A percentile compares a stretch with the other conserved stretches of the same genome.
Evolutionary conservation across 2,888 invertebrate genomes (phyloP).

Genomic region (Sipha maydis): DNA sequence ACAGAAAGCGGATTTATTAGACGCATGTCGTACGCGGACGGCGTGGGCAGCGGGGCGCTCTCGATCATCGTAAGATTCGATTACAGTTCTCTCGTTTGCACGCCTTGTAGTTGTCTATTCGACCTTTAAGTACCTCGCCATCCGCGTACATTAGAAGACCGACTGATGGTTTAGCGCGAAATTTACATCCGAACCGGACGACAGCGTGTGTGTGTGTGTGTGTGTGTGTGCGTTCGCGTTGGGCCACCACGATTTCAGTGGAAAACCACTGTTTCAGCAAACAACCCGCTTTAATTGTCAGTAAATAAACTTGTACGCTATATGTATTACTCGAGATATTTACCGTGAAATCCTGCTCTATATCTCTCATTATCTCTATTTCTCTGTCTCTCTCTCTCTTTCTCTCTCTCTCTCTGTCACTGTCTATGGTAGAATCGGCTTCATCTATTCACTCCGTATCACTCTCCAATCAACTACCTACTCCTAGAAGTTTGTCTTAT

Average conservation of each 20-base stretch:
- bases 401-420: no score
- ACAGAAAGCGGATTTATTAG: background rate
- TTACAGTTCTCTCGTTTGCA: background rate
- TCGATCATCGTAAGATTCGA: slow-evolving; percentile 2
- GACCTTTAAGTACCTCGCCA: background rate
- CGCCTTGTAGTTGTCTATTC: background rate
- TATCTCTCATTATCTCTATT: background rate
- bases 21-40: background rate
- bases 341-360: background rate
- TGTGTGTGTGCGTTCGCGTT: background rate
- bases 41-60: background rate
- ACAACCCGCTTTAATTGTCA: slow-evolving; percentile 52
- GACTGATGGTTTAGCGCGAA: background rate
- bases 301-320: slow-evolving; percentile 25
- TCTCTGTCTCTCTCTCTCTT: no score
- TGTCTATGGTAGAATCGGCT: background rate
- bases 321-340: slow-evolving; percentile 12
- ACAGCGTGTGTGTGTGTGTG: background rate
- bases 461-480: background rate
- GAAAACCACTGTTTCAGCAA: slow-evolving; percentile 23
- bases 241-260: background rate
- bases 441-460: background rate
- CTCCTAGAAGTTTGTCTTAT: no score
- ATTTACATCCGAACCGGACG: background rate
- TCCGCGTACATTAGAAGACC: background rate